Conservation (phyloP, 2,797 vertebrate genomes). For the Limosa lapponica region DNA sequence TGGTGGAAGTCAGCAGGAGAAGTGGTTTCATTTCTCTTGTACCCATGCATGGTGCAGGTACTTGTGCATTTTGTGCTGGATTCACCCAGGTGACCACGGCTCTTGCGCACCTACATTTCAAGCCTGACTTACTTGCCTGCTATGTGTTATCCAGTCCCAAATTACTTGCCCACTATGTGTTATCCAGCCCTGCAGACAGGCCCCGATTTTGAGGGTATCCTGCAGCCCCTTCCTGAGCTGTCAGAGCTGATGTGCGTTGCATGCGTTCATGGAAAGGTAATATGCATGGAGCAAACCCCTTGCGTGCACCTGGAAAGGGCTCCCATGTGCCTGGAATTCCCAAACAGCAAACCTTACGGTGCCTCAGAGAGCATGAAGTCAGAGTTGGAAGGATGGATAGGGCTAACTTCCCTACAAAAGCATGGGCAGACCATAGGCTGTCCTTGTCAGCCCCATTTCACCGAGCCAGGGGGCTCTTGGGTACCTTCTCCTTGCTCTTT, state of each 20-base stretch:
- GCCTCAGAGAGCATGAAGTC: accelerated
- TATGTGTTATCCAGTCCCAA: not conserved
- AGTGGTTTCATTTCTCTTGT: not conserved
- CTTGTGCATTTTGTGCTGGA: not conserved
- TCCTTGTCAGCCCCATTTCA: not conserved
- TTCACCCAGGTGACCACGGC: not conserved
- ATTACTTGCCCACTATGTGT: accelerated
- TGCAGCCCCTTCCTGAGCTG: not conserved
- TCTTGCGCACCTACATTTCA: not conserved
- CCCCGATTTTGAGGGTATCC: not conserved
- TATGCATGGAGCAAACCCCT: not conserved
- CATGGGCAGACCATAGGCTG: not conserved
- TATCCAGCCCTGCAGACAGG: accelerated
- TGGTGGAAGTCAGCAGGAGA: accelerated
- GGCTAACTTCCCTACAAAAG: not conserved
- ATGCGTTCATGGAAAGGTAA: not conserved
- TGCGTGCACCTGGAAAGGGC: not conserved
- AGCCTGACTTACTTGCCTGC: not conserved
- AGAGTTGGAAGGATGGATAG: not conserved
- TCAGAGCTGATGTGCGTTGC: not conserved
- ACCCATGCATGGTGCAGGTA: not conserved
- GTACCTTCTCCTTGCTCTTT: not conserved
- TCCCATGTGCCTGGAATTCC: not conserved
- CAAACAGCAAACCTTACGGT: not conserved
- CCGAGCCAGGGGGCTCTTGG: not conserved